Percentiles rank a stretch among this genome's conserved stretches.
Evolutionary conservation across 2,113 vertebrate species (phyloP).

Genomic region (Cryptomyrus ogoouensis): DNA sequence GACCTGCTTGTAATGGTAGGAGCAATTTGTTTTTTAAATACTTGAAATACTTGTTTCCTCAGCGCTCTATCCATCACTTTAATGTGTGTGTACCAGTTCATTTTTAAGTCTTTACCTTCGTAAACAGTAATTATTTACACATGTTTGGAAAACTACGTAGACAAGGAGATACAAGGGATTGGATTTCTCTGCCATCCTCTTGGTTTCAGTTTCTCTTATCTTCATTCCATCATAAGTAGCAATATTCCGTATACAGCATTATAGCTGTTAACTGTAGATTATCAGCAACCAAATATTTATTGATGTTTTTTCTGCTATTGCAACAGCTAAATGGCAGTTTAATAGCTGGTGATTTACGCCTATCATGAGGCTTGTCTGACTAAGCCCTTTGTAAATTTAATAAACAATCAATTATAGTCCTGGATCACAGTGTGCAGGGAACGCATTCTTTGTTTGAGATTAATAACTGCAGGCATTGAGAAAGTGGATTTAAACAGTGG

Average conservation of each 20-base stretch:
- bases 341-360: background rate
- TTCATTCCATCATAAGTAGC: background rate
- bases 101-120: background rate
- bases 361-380: background rate
- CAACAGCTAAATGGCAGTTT: background rate
- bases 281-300: background rate
- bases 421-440: background rate
- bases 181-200: background rate
- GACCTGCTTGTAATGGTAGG: background rate
- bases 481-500: background rate
- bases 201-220: background rate
- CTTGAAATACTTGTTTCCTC: background rate
- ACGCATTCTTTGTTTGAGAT: background rate
- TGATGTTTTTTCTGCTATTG: background rate
- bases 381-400: constrained; percentile 2
- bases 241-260: background rate
- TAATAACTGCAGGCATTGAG: background rate
- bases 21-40: background rate
- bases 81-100: background rate
- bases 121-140: background rate
- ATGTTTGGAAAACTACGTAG: background rate
- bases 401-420: background rate
- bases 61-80: background rate
- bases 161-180: background rate
- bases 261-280: background rate